These are phyloP conservation scores for Xylota segnis DNA, from an alignment of 2,888 invertebrate genomes.

Conservation along the genomic window DNA sequence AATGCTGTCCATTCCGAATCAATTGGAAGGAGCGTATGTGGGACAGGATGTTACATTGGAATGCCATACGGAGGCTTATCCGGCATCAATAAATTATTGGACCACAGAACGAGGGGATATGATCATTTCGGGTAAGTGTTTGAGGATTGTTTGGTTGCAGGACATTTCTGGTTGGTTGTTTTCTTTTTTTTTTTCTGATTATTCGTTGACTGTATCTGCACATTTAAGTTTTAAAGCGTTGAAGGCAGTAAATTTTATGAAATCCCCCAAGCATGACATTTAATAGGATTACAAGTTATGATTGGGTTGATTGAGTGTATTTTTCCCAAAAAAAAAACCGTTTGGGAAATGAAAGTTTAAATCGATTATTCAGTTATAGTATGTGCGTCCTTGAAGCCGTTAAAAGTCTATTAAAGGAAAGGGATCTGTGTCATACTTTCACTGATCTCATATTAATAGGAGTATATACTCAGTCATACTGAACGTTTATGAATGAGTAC, in stretches of 20 bases:
- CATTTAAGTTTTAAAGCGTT: conserved; percentile 44
- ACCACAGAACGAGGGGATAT: conserved; percentile 95
- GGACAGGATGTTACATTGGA: conserved; percentile 95
- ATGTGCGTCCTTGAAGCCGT: background rate
- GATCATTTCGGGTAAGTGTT: conserved; percentile 93
- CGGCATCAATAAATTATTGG: conserved; percentile 97
- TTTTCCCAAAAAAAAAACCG: background rate
- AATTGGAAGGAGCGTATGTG: conserved; percentile 94
- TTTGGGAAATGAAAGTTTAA: background rate
- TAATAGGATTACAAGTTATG: conserved; percentile 43
- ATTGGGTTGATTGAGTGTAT: conserved; percentile 5
- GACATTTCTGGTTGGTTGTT: background rate
- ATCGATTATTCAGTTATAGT: background rate
- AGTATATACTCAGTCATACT: too few species aligned
- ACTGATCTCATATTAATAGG: too few species aligned
- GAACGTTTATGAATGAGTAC: too few species aligned
- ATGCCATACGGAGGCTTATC: conserved; percentile 96
- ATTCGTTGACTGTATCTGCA: background rate
- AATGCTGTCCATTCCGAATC: conserved; percentile 96
- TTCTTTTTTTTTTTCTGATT: background rate
- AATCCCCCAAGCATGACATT: conserved; percentile 29
- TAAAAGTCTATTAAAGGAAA: too few species aligned
- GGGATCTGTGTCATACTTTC: too few species aligned
- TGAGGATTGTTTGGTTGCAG: conserved; percentile 17
- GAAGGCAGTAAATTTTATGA: conserved; percentile 28